These are phyloP conservation scores for Nineta flava DNA, from an alignment of 2,888 invertebrate species.

Conservation along the genomic window DNA sequence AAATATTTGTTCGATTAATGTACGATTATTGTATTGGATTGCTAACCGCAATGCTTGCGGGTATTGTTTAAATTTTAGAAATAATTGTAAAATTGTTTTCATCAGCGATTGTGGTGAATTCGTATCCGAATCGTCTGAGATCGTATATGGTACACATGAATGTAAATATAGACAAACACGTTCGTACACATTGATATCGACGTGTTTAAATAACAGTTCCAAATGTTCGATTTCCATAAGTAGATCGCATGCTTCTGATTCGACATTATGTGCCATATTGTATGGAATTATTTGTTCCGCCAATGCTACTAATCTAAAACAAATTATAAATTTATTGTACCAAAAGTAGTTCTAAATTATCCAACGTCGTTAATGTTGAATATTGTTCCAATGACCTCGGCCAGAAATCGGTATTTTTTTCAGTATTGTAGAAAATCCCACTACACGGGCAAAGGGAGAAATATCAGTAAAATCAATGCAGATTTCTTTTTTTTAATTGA, in stretches of 20 bases:
- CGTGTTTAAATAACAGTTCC: conserved; percentile 69
- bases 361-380: too few species aligned
- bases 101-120: conserved; percentile 75
- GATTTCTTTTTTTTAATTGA: too few species aligned
- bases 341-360: too few species aligned
- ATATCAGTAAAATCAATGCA: too few species aligned
- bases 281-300: conserved; percentile 83
- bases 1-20: conserved; percentile 72
- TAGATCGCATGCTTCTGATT: conserved; percentile 96
- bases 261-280: conserved; percentile 95
- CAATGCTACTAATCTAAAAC: conserved; percentile 51
- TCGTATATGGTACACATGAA: conserved; percentile 86
- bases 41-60: conserved; percentile 83
- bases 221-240: conserved; percentile 93
- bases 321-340: too few species aligned
- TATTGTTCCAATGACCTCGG: too few species aligned
- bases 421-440: too few species aligned
- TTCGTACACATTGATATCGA: conserved; percentile 77
- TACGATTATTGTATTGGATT: conserved; percentile 72
- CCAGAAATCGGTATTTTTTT: too few species aligned
- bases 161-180: conserved; percentile 86
- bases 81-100: conserved; percentile 68
- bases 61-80: conserved; percentile 72
- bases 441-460: too few species aligned
- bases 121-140: conserved; percentile 49